A percentile compares a stretch with the other conserved stretches of the same genome.
Evolutionary conservation across 2,113 vertebrate genomes (phyloP).

Genomic region (Oreochromis tanganicae): DNA sequence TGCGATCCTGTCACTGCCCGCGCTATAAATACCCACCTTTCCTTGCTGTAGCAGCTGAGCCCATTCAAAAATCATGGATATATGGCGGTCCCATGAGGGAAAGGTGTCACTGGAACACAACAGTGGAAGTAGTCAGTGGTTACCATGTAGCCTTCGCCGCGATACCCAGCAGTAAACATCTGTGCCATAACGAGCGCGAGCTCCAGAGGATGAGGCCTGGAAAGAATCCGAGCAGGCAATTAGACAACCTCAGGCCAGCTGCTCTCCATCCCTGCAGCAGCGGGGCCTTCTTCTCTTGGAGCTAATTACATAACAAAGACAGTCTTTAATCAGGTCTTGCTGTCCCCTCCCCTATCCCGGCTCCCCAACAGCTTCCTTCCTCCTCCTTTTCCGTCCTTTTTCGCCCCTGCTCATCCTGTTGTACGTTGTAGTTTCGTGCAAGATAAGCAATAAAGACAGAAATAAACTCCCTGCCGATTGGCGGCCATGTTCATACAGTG

Average conservation of each 20-base stretch:
- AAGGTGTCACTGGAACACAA: conserved; percentile 39
- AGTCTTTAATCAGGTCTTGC: conserved; percentile 65
- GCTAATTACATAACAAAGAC: conserved; percentile 71
- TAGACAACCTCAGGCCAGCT: conserved; percentile 67
- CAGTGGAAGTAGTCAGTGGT: conserved; percentile 31
- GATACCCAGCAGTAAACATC: conserved; percentile 62
- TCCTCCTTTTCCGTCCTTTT: not conserved
- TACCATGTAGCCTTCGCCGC: conserved; percentile 20
- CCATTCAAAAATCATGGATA: conserved; percentile 22
- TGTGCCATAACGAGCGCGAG: conserved; percentile 54
- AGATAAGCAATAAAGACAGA: not conserved
- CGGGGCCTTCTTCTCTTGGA: conserved; percentile 50
- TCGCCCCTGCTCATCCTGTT: not conserved
- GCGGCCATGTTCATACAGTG: not conserved
- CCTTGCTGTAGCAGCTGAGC: conserved; percentile 29
- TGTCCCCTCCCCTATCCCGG: conserved; percentile 2
- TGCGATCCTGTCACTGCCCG: not conserved
- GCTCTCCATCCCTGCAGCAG: conserved; percentile 57
- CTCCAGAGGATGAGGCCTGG: conserved; percentile 57
- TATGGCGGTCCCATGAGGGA: not conserved
- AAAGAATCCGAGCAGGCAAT: conserved; percentile 66
- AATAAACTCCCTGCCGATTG: not conserved
- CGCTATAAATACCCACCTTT: conserved; percentile 25
- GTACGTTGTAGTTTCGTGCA: not conserved
- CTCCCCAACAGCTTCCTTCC: conserved; percentile 3